Evolutionary conservation across 2,113 vertebrate genomes (phyloP).

Genomic region (Lophius piscatorius): DNA sequence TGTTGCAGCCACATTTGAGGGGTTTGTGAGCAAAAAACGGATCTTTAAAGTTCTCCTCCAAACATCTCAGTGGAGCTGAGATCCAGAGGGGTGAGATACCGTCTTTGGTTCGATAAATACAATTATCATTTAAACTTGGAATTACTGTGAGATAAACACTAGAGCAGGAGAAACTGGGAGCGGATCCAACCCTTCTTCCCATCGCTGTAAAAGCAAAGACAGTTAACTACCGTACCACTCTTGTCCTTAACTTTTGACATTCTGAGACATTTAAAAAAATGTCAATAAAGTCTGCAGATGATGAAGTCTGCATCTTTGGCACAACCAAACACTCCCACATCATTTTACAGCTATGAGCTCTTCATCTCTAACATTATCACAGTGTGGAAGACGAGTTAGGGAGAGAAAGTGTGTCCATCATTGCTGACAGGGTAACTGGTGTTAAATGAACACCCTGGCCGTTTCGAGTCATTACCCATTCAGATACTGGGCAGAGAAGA

Average conservation of each 20-base stretch:
- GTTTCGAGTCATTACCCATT: conserved; percentile 62
- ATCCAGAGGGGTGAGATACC: no score
- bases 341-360: conserved; percentile 32
- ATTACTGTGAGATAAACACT: no score
- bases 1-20: no score
- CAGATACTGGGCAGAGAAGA: conserved; percentile 33
- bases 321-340: conserved; percentile 45
- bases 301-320: conserved; percentile 20
- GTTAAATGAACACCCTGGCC: conserved; percentile 47
- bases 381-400: not conserved
- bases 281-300: not conserved
- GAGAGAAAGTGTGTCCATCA: conserved; percentile 5
- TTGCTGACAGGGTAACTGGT: conserved; percentile 53
- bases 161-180: no score
- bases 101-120: no score
- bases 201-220: no score
- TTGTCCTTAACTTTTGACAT: not conserved
- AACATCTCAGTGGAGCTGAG: no score
- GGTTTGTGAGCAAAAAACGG: no score
- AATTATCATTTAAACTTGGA: no score
- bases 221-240: conserved; percentile 26
- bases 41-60: no score
- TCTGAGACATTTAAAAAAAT: conserved; percentile 8
- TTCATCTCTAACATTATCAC: conserved; percentile 25
- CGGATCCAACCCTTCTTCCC: no score